These are phyloP conservation scores for cat (Felis catus) DNA, from an alignment of 2,113 vertebrate genomes.

Conservation along the genomic window F.catus_Fca126_mat1.0 CM031421.1:69472001-69472500, in stretches of 20 bases:
- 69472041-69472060: background rate
- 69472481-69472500: background rate
- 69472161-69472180: background rate
- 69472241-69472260: background rate
- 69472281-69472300: background rate
- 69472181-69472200: background rate
- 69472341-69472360: background rate
- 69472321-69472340: background rate
- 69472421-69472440: background rate
- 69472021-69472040: background rate
- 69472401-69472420: background rate
- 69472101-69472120: background rate
- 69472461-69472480: background rate
- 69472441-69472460: background rate
- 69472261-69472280: background rate
- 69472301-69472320: background rate
- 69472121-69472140: background rate
- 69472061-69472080: background rate
- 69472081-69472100: background rate
- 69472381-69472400: background rate
- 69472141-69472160: background rate
- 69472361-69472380: background rate
- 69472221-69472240: background rate
- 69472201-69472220: background rate
- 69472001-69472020: background rate